A percentile compares a stretch with the other conserved stretches of the same genome.
phyloP scores from a whole-genome alignment of 2,113 vertebrate species.

The Halcyon senegalensis region DNA sequence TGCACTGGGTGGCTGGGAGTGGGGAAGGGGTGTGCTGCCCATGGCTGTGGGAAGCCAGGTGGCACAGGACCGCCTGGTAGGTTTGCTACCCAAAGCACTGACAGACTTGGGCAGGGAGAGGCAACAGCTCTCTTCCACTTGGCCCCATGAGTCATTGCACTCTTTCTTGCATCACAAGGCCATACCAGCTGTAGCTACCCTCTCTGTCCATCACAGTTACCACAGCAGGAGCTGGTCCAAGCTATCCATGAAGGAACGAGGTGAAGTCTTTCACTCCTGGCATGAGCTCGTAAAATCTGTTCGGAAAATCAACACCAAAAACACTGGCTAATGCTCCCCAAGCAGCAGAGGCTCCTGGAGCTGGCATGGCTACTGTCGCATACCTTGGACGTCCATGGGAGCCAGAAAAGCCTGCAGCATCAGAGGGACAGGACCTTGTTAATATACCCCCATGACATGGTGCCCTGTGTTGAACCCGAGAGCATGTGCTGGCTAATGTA shows the following conservation, averaged over 20 bases:
- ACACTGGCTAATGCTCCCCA: not conserved
- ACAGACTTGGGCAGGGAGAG: not conserved
- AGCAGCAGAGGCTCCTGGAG: not conserved
- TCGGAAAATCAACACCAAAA: not conserved
- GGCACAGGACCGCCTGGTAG: not conserved
- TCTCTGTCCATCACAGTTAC: rapidly evolving
- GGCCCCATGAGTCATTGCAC: not conserved
- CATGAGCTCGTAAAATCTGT: not conserved
- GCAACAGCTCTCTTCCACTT: not conserved
- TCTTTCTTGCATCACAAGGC: not conserved
- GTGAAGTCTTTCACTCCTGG: not conserved
- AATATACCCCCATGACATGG: too few species aligned
- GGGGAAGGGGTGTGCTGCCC: not conserved
- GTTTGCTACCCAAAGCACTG: not conserved
- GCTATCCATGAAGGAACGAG: rapidly evolving
- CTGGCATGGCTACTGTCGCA: not conserved
- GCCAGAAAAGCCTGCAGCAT: not conserved
- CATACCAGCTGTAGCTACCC: not conserved
- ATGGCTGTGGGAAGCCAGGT: not conserved
- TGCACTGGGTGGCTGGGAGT: rapidly evolving
- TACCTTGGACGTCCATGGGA: not conserved
- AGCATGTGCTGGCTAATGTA: not conserved
- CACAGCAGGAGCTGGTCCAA: not conserved
- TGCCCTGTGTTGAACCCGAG: not conserved
- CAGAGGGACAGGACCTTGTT: not conserved